Conservation (phyloP, 2,888 invertebrate genomes). For the Galerucella calmariensis region DNA sequence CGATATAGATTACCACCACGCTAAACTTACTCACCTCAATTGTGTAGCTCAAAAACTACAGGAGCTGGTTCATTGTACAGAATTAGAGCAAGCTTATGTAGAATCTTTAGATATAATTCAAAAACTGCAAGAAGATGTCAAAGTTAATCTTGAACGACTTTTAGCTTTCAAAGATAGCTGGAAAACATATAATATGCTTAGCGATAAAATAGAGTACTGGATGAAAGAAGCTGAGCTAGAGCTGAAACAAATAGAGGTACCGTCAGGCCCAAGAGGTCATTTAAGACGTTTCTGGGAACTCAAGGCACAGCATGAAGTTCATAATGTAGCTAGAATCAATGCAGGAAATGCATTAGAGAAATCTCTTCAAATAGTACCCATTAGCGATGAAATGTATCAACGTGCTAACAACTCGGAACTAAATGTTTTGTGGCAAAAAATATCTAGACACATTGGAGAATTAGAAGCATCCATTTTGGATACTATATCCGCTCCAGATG, state of each 20-base stretch:
- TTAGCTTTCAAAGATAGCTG: constrained; percentile 83
- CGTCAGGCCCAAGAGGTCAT: constrained; percentile 74
- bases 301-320: constrained; percentile 87
- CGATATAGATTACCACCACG: constrained; percentile 84
- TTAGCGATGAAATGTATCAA: constrained; percentile 87
- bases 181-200: constrained; percentile 78
- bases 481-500: constrained; percentile 78
- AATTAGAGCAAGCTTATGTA: constrained; percentile 79
- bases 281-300: constrained; percentile 89
- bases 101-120: constrained; percentile 78
- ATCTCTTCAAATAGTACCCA: constrained; percentile 79
- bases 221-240: constrained; percentile 79
- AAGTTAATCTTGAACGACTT: constrained; percentile 76
- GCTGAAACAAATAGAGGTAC: constrained; percentile 72
- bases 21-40: constrained; percentile 79
- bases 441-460: constrained; percentile 73
- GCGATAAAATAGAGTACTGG: constrained; percentile 81
- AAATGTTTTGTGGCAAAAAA: constrained; percentile 79
- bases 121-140: constrained; percentile 81
- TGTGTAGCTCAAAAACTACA: constrained; percentile 79
- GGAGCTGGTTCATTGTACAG: constrained; percentile 79
- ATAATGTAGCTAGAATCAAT: constrained; percentile 81
- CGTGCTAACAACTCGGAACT: constrained; percentile 82
- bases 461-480: constrained; percentile 77
- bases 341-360: constrained; percentile 80